Base-by-base conservation (phyloP, 1,140 invertebrate genomes). In the Drosophila insularis region DNA sequence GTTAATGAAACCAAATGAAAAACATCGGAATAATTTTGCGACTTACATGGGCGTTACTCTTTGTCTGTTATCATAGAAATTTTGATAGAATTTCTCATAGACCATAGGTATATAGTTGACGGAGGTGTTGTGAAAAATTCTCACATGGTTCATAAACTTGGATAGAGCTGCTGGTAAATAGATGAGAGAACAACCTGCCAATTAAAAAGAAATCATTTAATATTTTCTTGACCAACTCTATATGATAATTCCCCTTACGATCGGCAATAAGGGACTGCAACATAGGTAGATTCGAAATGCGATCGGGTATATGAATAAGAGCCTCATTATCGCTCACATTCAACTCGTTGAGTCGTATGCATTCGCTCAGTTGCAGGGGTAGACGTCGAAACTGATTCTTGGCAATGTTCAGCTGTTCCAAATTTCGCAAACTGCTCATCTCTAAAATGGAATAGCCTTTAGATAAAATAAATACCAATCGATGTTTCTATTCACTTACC, bases 51-150 rank as follows among this genome's bases (percentile, higher is more conserved):
- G 74, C 23, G 78, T 80, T 3, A 63, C 50, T 32, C 78, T 76
- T 19, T 78, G 74, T 1, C 86, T 71, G 40, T 90, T 90, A 8
- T 92, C 90, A 66, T 86, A 91, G 62, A 91, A 90, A 40, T 71
- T 91, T 66, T 89, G 86, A 54, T 90, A 90, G 74, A 89, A 90
- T 6, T 74, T 81, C 55, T 92, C 91, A 35, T 92, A 92, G 10
- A 90, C 68, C 72, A 91, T 90, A 17, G 91, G 91, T 69, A 91
- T 86, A 56, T 92, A 89, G 21, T 91, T 92, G 17, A 91, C 78
- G 10, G 72, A 60, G 2, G 89, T 80, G 63, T 92, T 92, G 76
- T 92, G 89, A 64, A 92, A 92, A 50, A 92, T 91, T 56, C 90
- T 81, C 54, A 92, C 79, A 66, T 91, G 89, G 53, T 84, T 89